Evolutionary conservation across 1,140 invertebrate species (phyloP).

Genomic region (Aphelinus certus): DNA sequence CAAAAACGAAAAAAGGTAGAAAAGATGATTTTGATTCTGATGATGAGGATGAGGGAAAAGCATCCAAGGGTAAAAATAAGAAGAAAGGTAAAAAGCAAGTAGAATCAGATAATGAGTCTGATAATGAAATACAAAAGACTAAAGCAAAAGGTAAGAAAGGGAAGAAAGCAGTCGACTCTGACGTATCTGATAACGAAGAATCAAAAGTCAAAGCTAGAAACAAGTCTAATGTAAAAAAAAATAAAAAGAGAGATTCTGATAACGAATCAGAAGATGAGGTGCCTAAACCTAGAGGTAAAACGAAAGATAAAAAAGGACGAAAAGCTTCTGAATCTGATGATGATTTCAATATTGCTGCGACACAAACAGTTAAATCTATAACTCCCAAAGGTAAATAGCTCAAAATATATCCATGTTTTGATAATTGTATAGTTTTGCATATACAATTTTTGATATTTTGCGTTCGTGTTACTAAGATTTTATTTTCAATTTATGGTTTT

Average conservation of each 20-base stretch:
- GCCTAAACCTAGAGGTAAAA: constrained; percentile 63
- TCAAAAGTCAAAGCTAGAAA: constrained; percentile 55
- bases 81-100: constrained; percentile 48
- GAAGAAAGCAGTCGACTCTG: constrained; percentile 58
- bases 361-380: constrained; percentile 39
- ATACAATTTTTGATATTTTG: too few relatives aligned
- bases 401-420: not conserved
- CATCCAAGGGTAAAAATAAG: constrained; percentile 52
- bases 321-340: constrained; percentile 44
- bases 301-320: constrained; percentile 65
- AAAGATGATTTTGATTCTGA: constrained; percentile 61
- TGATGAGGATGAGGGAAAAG: constrained; percentile 45
- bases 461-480: too few relatives aligned
- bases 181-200: constrained; percentile 57
- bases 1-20: constrained; percentile 49
- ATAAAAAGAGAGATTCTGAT: constrained; percentile 51
- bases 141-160: constrained; percentile 54
- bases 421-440: not conserved
- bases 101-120: constrained; percentile 44
- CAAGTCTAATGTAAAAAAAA: constrained; percentile 68
- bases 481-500: too few relatives aligned
- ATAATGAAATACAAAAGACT: constrained; percentile 40
- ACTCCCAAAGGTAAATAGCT: constrained; percentile 30
- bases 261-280: constrained; percentile 60
- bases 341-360: constrained; percentile 34